Evolutionary conservation across 2,888 invertebrate species (phyloP).

Genomic region (Nomada flava): DNA sequence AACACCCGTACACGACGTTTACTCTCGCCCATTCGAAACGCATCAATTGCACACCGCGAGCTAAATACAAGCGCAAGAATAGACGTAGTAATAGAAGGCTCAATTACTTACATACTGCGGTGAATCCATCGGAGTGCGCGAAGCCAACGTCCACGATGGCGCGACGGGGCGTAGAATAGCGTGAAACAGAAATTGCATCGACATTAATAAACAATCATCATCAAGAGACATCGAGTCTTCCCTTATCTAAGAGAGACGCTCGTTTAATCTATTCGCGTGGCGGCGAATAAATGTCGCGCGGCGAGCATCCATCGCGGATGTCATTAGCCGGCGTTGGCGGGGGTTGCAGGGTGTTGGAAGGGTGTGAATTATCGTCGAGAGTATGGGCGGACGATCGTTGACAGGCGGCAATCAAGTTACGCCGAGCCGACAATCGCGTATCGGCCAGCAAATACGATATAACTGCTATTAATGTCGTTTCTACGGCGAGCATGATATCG

Average conservation of each 20-base stretch:
- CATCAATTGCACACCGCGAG: neutral
- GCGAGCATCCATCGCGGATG: conserved; percentile 61
- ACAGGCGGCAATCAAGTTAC: conserved; percentile 70
- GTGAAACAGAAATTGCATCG: conserved; percentile 75
- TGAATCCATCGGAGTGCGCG: conserved; percentile 7
- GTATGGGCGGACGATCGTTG: conserved; percentile 61
- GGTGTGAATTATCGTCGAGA: conserved; percentile 59
- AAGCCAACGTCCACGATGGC: neutral
- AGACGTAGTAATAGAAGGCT: neutral
- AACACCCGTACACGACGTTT: neutral
- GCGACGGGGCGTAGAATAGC: conserved; percentile 50
- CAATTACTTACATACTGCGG: conserved; percentile 54
- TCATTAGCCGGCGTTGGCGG: conserved; percentile 58
- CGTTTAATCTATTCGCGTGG: conserved; percentile 29
- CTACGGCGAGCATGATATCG: conserved; percentile 51
- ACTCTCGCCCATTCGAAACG: neutral
- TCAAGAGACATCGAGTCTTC: conserved; percentile 9
- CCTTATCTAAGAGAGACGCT: conserved; percentile 35
- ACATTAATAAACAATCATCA: conserved; percentile 33
- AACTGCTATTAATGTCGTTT: conserved; percentile 57
- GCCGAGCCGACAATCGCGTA: conserved; percentile 55
- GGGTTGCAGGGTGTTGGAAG: neutral
- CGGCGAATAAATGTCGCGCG: conserved; percentile 37
- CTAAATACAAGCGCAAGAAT: neutral
- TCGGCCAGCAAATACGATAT: conserved; percentile 47